Evolutionary conservation across 2,888 invertebrate genomes (phyloP).

Genomic region (Alsophila aescularia): DNA sequence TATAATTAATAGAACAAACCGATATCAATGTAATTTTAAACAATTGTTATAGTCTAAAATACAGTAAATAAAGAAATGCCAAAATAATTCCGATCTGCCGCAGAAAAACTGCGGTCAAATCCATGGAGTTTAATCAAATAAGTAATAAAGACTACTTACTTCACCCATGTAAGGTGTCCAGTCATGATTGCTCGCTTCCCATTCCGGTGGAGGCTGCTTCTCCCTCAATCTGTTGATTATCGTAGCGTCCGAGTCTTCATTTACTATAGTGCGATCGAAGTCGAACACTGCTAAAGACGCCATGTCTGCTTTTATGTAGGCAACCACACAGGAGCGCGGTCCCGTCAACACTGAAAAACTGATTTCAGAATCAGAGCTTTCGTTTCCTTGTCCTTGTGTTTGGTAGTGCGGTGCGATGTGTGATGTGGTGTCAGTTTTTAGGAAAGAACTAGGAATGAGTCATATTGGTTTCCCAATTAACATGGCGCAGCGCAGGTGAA

Average conservation of each 20-base stretch:
- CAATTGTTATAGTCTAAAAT: too few relatives aligned
- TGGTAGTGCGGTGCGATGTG: too few relatives aligned
- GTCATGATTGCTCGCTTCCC: slow-evolving; percentile 65
- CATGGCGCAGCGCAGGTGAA: too few relatives aligned
- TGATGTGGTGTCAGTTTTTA: too few relatives aligned
- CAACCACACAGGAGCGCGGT: slow-evolving; percentile 48
- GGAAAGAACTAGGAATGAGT: too few relatives aligned
- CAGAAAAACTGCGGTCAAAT: too few relatives aligned
- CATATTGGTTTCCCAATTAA: too few relatives aligned
- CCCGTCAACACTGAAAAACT: slow-evolving; percentile 43
- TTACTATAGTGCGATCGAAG: slow-evolving; percentile 76
- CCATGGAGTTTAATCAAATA: too few relatives aligned
- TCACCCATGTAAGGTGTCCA: slow-evolving; percentile 81
- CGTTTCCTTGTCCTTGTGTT: too few relatives aligned
- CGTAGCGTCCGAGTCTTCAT: slow-evolving; percentile 75
- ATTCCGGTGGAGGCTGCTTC: slow-evolving; percentile 72
- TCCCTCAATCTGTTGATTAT: slow-evolving; percentile 71
- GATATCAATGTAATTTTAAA: too few relatives aligned
- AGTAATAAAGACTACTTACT: slow-evolving; percentile 58
- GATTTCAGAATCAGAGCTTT: neutral
- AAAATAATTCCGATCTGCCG: neutral
- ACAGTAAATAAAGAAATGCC: too few relatives aligned
- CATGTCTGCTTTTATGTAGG: slow-evolving; percentile 49
- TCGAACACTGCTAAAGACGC: slow-evolving; percentile 72
- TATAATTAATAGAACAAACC: too few relatives aligned